A percentile compares a stretch with the other conserved stretches of the same genome.
phyloP scores from a whole-genome alignment of 2,888 invertebrate species.

The Synanthedon myopaeformis region DNA sequence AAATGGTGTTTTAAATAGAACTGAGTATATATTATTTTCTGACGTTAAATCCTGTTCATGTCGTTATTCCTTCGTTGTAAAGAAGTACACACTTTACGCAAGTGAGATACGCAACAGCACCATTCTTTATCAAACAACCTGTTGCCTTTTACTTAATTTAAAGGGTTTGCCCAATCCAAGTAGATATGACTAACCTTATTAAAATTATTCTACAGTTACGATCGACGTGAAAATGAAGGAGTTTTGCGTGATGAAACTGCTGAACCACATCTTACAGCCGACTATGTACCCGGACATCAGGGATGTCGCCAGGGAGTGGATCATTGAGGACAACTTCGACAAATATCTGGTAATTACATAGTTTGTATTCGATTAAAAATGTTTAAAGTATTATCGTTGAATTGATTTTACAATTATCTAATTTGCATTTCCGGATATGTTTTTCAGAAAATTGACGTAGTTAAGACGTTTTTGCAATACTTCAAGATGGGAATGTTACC shows the following conservation, averaged over 20 bases:
- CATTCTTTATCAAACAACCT: too few species aligned
- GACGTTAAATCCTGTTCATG: too few species aligned
- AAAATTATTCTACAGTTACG: conserved; percentile 38
- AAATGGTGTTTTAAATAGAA: not conserved
- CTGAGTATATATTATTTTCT: too few species aligned
- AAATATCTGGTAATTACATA: conserved; percentile 58
- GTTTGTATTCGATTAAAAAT: not conserved
- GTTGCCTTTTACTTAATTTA: too few species aligned
- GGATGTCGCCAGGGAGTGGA: conserved; percentile 70
- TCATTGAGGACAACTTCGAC: conserved; percentile 69
- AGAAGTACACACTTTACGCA: too few species aligned
- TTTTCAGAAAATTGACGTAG: conserved; percentile 65
- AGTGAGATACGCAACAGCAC: too few species aligned
- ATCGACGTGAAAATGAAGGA: conserved; percentile 66
- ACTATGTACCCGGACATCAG: conserved; percentile 71
- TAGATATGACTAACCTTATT: too few species aligned
- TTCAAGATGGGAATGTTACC: conserved; percentile 72
- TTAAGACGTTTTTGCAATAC: conserved; percentile 67
- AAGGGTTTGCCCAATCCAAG: too few species aligned
- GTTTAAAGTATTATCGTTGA: too few species aligned
- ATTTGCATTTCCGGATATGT: not conserved
- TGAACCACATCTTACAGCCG: conserved; percentile 73
- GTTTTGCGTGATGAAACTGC: conserved; percentile 66
- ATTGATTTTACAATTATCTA: not conserved
- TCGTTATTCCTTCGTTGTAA: too few species aligned